Evolutionary conservation across 2,888 invertebrate species (phyloP), one percentile per base, ranked within the genome.

Genomic region (Ennomos quercinarius): DNA sequence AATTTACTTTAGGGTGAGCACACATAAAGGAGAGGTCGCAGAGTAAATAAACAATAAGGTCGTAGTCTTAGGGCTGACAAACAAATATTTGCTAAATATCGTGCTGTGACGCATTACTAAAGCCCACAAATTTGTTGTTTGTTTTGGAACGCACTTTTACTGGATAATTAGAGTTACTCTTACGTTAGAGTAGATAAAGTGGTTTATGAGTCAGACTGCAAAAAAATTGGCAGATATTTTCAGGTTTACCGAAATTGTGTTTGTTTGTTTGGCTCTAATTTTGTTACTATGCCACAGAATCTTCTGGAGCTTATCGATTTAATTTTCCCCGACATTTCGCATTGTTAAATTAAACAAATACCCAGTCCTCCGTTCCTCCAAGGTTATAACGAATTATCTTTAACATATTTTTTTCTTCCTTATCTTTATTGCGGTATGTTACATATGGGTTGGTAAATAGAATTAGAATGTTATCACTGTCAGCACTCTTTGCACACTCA

Each of bases 41-140:
- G 71, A 72, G 74, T 70, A 80, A 77, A 80, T 77, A 82, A 72
- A 67, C 76, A 78, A 80, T 80, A 80, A 77, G 77, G 75, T 71
- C 71, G 65, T 65, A 66, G 48, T 44, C 72, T 72, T 71, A 71
- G 66, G 65, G 66, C 64, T 72, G 63, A 62, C 62, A 72, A 54
- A 67, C 73, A 81, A 85, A 85, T 80, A 81, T 86, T 85, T 80
- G 77, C 61, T 42, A 51, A 74, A 70, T 68, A 75, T 73, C 76
- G 66, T 66, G 68, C 61, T 52, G 72, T 76, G 77, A 79, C 77
- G 77, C 72, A 78, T 78, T 69, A 67, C 64, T 64, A 54, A 63
- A 59, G 63, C 65, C 68, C 40, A 75, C 69, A 73, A 65, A 52
- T 53, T 60, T 34, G 13, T 17, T 62, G 64, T 68, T 66, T 57